Conservation (phyloP, 2,888 invertebrate genomes). For the Patella depressa region DNA sequence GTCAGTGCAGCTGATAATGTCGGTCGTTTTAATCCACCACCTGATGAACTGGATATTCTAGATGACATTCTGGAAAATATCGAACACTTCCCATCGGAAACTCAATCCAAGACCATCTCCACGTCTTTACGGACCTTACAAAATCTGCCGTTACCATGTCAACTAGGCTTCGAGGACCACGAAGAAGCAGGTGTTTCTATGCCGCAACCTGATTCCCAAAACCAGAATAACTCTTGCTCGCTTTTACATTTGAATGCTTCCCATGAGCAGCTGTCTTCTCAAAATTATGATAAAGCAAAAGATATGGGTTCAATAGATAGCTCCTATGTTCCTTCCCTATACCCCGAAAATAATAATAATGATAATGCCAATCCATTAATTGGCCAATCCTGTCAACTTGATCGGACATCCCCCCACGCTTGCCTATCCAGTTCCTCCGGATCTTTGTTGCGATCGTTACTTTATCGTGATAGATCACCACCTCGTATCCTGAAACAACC, state of each 20-base stretch:
- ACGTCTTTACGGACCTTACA: no score
- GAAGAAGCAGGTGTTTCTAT: no score
- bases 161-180: no score
- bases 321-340: background rate
- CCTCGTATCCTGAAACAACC: background rate
- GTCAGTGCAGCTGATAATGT: background rate
- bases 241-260: background rate
- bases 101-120: background rate
- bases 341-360: no score
- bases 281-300: slow-evolving; percentile 19
- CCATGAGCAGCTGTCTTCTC: background rate
- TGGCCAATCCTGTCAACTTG: no score
- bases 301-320: slow-evolving; percentile 10
- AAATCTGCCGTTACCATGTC: no score
- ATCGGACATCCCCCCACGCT: background rate
- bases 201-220: no score
- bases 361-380: no score
- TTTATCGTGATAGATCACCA: background rate
- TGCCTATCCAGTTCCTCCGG: background rate
- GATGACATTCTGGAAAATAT: slow-evolving; percentile 31
- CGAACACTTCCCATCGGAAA: slow-evolving; percentile 10
- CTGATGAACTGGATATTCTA: slow-evolving; percentile 29
- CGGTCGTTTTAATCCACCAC: background rate
- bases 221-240: no score
- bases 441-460: background rate